Evolutionary conservation across 2,888 invertebrate genomes (phyloP), one percentile per base, ranked within the genome.

Genomic region (Crioceris asparagi): DNA sequence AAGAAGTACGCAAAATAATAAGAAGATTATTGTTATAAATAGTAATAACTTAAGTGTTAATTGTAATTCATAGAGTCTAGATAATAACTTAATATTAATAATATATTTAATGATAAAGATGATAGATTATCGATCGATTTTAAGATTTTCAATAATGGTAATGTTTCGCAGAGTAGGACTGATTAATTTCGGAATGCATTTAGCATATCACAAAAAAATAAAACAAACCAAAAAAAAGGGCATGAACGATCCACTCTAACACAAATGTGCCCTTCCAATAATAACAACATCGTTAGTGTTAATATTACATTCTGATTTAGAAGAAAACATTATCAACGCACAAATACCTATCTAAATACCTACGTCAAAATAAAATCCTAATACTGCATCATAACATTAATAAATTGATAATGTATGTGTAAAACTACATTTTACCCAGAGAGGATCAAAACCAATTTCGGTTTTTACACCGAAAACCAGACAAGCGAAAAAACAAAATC

Each of bases 61-160:
- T 57, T 63, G 62, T 65, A 63, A 58, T 62, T 62, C 59, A 62
- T 62, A 63, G 72, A 72, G 70, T 70, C 68, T 70, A 72, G 69
- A 68, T 65, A 33, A 39, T 40, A 36, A 45, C 36, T 39, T 25
- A 36, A 18, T 32, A 32, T 17, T 17, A 17, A 18, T 33, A 23
- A 4, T 37, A 29, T 41, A 35, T 14, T 33, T 46, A 46, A 42
- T 40, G 38, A 43, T 45, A 42, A n/a, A n/a, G n/a, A n/a, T n/a
- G n/a, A n/a, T n/a, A n/a, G n/a, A n/a, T n/a, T n/a, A n/a, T n/a
- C n/a, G 46, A 50, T 41, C 42, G 43, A 41, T 39, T 47, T 41
- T 44, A 46, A 48, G 48, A 38, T 39, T 41, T 44, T 39, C 36
- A 34, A 43, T 33, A 38, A 39, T 36, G n/a, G 37, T 39, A 46